phyloP scores from a whole-genome alignment of 1,140 invertebrate genomes.

The Lordiphosa mommai region DNA sequence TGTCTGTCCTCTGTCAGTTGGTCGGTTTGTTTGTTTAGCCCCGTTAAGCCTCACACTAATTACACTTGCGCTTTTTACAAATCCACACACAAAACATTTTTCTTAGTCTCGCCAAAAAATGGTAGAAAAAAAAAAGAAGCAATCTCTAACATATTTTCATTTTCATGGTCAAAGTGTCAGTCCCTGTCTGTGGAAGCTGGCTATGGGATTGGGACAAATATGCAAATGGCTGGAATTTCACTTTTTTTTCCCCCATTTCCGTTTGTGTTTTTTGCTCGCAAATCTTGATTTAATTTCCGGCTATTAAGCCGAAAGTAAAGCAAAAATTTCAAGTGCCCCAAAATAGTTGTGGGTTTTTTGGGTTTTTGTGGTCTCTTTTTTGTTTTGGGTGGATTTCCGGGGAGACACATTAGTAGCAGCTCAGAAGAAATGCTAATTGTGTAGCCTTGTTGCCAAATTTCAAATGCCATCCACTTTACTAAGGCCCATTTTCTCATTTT shows the following conservation, averaged over 20 bases:
- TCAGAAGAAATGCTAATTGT: too few relatives aligned
- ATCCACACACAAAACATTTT: conserved; percentile 57
- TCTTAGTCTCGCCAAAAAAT: conserved; percentile 48
- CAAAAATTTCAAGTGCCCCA: conserved; percentile 4
- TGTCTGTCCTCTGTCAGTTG: not conserved
- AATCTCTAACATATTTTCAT: conserved; percentile 68
- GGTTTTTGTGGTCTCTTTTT: not conserved
- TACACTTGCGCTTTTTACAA: conserved; percentile 73
- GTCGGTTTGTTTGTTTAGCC: conserved; percentile 54
- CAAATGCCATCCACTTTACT: too few relatives aligned
- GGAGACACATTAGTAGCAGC: too few relatives aligned
- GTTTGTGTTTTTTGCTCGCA: conserved; percentile 29
- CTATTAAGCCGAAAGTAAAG: conserved; percentile 47
- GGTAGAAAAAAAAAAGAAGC: not conserved
- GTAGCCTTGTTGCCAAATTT: not conserved
- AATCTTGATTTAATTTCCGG: conserved; percentile 74
- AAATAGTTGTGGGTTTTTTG: conserved; percentile 50
- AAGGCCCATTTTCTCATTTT: too few relatives aligned
- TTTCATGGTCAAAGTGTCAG: conserved; percentile 66
- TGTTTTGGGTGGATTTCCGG: not conserved
- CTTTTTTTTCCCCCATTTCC: conserved; percentile 7
- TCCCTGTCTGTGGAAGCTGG: not conserved
- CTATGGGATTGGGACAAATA: conserved; percentile 38
- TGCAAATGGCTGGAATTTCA: conserved; percentile 49
- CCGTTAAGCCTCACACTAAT: conserved; percentile 71